Conservation (phyloP, 2,113 vertebrate species). For the Leucopsar rothschildi region DNA sequence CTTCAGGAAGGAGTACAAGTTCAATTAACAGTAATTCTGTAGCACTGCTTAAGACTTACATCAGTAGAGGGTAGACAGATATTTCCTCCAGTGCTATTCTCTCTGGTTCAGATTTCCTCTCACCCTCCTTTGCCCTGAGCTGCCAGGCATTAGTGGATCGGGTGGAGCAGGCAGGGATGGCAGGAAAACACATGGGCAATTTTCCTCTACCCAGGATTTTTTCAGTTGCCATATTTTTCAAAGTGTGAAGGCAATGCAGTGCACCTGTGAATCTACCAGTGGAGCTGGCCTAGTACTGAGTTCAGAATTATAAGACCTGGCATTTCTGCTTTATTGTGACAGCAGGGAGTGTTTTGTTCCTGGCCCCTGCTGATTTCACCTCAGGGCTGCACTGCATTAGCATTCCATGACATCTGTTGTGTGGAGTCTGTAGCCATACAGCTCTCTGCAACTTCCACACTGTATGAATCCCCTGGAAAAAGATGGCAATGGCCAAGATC, state of each 20-base stretch:
- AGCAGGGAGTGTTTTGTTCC: not conserved
- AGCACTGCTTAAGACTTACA: not conserved
- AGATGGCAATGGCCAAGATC: not conserved
- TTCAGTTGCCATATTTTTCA: not conserved
- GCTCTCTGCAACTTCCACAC: not conserved
- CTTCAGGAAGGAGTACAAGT: not conserved
- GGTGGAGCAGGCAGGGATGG: not conserved
- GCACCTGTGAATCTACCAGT: not conserved
- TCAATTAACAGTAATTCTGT: not conserved
- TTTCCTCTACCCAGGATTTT: not conserved
- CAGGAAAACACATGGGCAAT: not conserved
- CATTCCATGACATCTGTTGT: not conserved
- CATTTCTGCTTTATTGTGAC: not conserved
- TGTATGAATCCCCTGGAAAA: not conserved
- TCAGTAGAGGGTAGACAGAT: not conserved
- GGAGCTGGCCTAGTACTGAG: not conserved
- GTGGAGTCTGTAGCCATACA: not conserved
- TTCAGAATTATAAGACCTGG: not conserved
- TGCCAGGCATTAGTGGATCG: rapidly evolving
- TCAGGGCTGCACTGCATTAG: not conserved
- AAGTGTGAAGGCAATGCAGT: not conserved
- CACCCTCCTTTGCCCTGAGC: not conserved
- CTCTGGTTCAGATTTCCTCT: not conserved
- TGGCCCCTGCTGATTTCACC: not conserved
- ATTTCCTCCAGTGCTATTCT: not conserved